Percentiles rank a stretch among this genome's conserved stretches.
Evolutionary conservation across 2,888 invertebrate genomes (phyloP).

Genomic region (Xestia sexstrigata): DNA sequence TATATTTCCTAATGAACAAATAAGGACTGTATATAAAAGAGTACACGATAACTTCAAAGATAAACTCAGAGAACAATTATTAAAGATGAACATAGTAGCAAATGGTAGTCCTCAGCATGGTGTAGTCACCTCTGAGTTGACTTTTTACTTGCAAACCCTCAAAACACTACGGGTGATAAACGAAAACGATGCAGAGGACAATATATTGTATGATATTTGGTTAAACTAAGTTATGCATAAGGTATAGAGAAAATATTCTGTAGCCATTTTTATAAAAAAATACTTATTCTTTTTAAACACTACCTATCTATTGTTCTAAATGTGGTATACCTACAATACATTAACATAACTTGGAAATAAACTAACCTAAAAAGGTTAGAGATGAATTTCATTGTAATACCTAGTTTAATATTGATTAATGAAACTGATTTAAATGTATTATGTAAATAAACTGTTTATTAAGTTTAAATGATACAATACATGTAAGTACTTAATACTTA

Average conservation of each 20-base stretch:
- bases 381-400: conserved; percentile 48
- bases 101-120: conserved; percentile 99
- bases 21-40: conserved; percentile 94
- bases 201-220: conserved; percentile 96
- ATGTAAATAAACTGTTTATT: conserved; percentile 61
- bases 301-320: conserved; percentile 52
- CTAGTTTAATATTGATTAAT: conserved; percentile 34
- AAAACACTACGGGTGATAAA: conserved; percentile 95
- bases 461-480: conserved; percentile 47
- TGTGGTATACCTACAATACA: conserved; percentile 24
- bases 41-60: conserved; percentile 97
- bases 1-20: conserved; percentile 95
- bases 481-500: conserved; percentile 1
- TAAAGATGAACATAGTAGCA: conserved; percentile 96
- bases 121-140: conserved; percentile 97
- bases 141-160: conserved; percentile 97
- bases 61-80: conserved; percentile 95
- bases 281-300: conserved; percentile 45
- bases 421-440: conserved; percentile 47
- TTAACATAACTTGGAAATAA: conserved; percentile 47
- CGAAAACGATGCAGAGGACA: conserved; percentile 93
- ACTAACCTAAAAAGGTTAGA: conserved; percentile 50
- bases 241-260: conserved; percentile 47
- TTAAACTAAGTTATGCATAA: conserved; percentile 85
- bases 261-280: conserved; percentile 59